Percentiles rank a stretch among this genome's conserved stretches.
Evolutionary conservation across 2,797 vertebrate genomes (phyloP).

Genomic region (Leptoclinus maculatus): DNA sequence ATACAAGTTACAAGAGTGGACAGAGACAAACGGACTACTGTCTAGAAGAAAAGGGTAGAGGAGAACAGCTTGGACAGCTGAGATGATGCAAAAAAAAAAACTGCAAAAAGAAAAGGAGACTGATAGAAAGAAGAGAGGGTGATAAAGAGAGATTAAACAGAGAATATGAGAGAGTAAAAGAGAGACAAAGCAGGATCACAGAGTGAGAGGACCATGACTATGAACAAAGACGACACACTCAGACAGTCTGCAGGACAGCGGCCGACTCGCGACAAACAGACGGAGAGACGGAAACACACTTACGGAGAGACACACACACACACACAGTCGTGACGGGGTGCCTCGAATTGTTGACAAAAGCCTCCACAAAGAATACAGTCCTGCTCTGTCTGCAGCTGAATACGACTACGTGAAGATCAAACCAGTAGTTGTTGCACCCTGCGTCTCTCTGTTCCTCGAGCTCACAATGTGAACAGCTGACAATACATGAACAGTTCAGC

Average conservation of each 20-base stretch:
- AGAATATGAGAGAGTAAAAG: conserved; percentile 5
- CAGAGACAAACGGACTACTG: too few relatives aligned
- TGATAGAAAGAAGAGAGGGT: background rate
- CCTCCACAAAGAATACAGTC: conserved; percentile 35
- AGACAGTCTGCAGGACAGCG: conserved; percentile 42
- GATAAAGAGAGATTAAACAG: background rate
- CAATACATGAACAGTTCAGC: background rate
- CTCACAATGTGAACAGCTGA: background rate
- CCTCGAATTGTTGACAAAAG: conserved; percentile 48
- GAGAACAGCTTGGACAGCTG: background rate
- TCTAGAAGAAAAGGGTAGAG: background rate
- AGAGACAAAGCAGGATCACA: conserved; percentile 2
- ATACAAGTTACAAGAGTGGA: too few relatives aligned
- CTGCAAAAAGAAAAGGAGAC: too few relatives aligned
- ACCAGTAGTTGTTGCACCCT: conserved; percentile 9
- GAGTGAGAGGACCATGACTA: conserved; percentile 15
- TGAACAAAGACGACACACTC: conserved; percentile 36
- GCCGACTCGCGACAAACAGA: conserved; percentile 34
- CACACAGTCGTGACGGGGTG: conserved; percentile 13
- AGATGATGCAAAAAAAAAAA: background rate
- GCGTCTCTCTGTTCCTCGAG: background rate
- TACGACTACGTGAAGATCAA: conserved; percentile 9
- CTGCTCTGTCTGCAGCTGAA: conserved; percentile 47
- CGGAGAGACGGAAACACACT: conserved; percentile 18
- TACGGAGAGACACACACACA: conserved; percentile 5